These are phyloP conservation scores for Eupithecia centaureata DNA, from an alignment of 2,888 invertebrate genomes.

Conservation along the genomic window DNA sequence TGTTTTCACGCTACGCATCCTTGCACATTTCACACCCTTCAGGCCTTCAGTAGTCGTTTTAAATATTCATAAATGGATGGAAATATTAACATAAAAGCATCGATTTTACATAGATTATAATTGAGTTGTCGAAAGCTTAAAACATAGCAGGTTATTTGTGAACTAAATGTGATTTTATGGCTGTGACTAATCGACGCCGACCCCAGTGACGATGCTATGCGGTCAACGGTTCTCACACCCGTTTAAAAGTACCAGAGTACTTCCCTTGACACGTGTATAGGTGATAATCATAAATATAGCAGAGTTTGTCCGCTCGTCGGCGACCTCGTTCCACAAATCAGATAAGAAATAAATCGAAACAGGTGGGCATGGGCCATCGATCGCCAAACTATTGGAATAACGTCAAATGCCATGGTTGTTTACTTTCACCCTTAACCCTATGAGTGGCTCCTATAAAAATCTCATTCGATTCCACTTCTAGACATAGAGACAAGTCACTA, in stretches of 20 bases:
- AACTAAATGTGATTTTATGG: constrained; percentile 7
- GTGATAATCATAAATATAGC: constrained; percentile 49
- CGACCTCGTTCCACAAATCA: constrained; percentile 70
- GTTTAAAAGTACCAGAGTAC: constrained; percentile 20
- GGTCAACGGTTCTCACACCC: constrained; percentile 18
- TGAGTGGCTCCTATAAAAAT: constrained; percentile 4
- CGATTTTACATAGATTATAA: not conserved
- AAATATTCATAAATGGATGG: not conserved
- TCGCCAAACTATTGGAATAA: constrained; percentile 50
- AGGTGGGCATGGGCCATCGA: constrained; percentile 61
- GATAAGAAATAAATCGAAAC: constrained; percentile 70
- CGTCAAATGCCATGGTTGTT: constrained; percentile 54
- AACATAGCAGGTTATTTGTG: constrained; percentile 14
- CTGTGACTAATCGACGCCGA: constrained; percentile 18
- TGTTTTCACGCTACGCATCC: not conserved
- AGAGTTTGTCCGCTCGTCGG: constrained; percentile 43
- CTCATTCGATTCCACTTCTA: not conserved
- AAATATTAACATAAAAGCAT: not conserved
- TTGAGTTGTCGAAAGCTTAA: constrained; percentile 4
- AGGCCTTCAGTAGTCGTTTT: not conserved
- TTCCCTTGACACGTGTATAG: constrained; percentile 42
- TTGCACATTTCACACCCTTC: not conserved
- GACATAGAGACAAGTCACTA: not conserved
- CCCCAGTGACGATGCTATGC: constrained; percentile 19
- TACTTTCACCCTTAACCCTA: constrained; percentile 34